Conservation (phyloP, 2,888 invertebrate species). For the Ferrisia virgata region DNA sequence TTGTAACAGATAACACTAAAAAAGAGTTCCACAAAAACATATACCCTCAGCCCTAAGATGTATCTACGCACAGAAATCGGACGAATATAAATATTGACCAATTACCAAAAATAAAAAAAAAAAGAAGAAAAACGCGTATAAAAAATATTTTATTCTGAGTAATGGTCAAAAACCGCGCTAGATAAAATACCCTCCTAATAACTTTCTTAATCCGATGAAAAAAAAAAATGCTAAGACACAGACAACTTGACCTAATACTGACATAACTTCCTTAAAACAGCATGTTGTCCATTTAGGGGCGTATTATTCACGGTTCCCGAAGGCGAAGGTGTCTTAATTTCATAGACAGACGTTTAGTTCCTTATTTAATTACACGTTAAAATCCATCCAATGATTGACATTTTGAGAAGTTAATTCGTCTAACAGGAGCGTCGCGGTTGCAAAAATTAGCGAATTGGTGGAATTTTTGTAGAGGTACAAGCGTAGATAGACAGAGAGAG, state of each 20-base stretch:
- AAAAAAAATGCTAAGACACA: neutral
- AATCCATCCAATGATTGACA: neutral
- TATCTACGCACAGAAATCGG: too few relatives aligned
- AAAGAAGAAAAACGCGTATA: too few relatives aligned
- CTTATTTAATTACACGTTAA: neutral
- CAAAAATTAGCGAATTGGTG: neutral
- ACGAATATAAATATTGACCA: too few relatives aligned
- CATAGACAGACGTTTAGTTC: neutral
- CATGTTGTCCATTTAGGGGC: neutral
- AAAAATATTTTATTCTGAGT: too few relatives aligned
- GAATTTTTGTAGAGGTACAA: too few relatives aligned
- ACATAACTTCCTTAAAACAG: neutral
- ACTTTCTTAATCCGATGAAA: neutral
- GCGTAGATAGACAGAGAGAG: neutral
- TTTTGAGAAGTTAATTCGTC: neutral
- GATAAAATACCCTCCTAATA: neutral
- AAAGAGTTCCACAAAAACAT: too few relatives aligned
- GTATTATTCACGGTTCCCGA: neutral
- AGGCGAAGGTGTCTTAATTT: neutral
- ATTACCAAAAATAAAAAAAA: too few relatives aligned
- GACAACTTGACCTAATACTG: neutral
- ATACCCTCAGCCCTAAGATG: too few relatives aligned
- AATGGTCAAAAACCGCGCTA: too few relatives aligned
- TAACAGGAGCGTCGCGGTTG: neutral
- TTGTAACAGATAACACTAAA: too few relatives aligned